Percentiles rank a stretch among this genome's conserved stretches.
Evolutionary conservation across 2,888 invertebrate genomes (phyloP).

Genomic region (Andrena chrysosceles): DNA sequence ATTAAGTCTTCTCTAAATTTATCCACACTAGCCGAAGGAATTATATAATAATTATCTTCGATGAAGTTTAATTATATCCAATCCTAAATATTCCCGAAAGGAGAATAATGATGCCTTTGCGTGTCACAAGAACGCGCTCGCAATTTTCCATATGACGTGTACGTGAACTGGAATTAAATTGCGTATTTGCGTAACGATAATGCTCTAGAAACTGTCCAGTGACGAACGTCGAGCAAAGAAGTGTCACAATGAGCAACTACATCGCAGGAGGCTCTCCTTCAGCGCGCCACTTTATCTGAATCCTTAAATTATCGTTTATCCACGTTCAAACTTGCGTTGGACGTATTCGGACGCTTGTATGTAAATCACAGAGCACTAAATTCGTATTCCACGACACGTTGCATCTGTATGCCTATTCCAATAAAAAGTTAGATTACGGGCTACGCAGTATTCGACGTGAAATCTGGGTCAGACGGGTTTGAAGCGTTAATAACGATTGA

Average conservation of each 20-base stretch:
- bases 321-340: neutral
- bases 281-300: constrained; percentile 13
- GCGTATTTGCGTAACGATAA: constrained; percentile 31
- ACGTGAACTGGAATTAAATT: constrained; percentile 33
- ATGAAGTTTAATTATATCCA: constrained; percentile 7
- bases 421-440: constrained; percentile 24
- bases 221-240: constrained; percentile 17
- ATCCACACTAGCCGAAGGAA: neutral
- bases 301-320: constrained; percentile 9
- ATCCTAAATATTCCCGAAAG: constrained; percentile 12
- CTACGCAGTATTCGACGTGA: constrained; percentile 16
- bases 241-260: constrained; percentile 37
- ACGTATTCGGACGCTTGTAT: neutral
- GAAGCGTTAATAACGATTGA: constrained; percentile 9
- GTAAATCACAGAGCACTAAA: constrained; percentile 5
- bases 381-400: neutral
- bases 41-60: neutral
- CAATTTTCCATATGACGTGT: neutral
- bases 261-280: neutral
- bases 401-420: constrained; percentile 7
- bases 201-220: constrained; percentile 24
- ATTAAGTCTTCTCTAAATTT: constrained; percentile 21
- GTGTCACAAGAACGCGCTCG: constrained; percentile 1
- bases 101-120: constrained; percentile 7
- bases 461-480: constrained; percentile 27